Evolutionary conservation across 2,113 vertebrate species (phyloP), one percentile per base, ranked within the genome.

Genomic region (Irena cyanogastra): DNA sequence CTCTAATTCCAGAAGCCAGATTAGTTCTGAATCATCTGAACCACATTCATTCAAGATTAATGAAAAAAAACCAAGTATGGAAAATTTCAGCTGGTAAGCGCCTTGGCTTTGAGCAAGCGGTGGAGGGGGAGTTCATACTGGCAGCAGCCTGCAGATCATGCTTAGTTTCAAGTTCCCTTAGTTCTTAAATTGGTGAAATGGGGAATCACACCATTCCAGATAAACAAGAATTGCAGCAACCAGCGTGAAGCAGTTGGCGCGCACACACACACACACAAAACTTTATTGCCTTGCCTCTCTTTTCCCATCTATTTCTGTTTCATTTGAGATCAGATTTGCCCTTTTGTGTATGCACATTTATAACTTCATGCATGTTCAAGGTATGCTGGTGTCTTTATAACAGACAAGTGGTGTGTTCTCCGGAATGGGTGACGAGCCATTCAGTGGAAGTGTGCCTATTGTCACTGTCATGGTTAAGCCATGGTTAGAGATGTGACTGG

Each of bases 1-100:
- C 88, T 90, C 83, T 96, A 94, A 93, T 97, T 97, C 95, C 92
- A 97, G 94, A 96, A 97, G 90, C 88, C 90, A 95, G 94, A 96
- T 96, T 94, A 95, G 86, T 93, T 97, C 50, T 94, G 92, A 96
- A 93, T 93, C 75, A 57, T 93, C 90, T 94, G 90, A 95, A 95
- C 66, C 83, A 66, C 90, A 92, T 94, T 95, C 90, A 94, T 95
- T 96, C 79, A 93, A 97, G 94, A 96, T 96, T 95, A 96, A 97
- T 94, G 86, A 95, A 64, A 94, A 94, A 87, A 76, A 78, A 87
- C 81, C 84, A 88, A 95, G 85, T 88, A 86, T 77, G 94, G 95
- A 96, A 93, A 93, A 91, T 95, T 95, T 88, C 87, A 88, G 54
- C 66, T 91, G 82, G 94, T 93, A 83, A 89, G 78, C 4, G 1